These are phyloP conservation scores for Calliphora vicina DNA, from an alignment of 1,140 invertebrate genomes.

Conservation along the genomic window DNA sequence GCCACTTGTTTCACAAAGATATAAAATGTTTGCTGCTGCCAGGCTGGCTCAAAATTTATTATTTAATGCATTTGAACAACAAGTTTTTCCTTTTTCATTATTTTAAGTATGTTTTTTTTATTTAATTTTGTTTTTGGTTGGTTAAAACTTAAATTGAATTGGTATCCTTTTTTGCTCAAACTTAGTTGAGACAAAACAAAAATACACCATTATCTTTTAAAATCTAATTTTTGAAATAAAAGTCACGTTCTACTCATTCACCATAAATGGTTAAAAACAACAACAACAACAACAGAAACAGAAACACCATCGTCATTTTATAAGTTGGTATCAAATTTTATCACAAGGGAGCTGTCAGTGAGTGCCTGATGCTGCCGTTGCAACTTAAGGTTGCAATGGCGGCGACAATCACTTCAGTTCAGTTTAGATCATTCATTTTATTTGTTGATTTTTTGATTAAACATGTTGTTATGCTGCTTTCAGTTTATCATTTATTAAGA, in stretches of 20 bases:
- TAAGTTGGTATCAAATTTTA: not conserved
- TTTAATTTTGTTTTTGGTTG: not conserved
- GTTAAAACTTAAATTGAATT: not conserved
- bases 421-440: not conserved
- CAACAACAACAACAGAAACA: not conserved
- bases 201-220: constrained; percentile 8
- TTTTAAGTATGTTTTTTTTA: not conserved
- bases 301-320: not conserved
- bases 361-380: not conserved
- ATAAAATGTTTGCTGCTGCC: not conserved
- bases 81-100: constrained; percentile 24
- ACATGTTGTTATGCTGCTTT: not conserved
- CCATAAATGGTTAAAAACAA: constrained; percentile 15
- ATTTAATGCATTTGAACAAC: constrained; percentile 29
- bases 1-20: constrained; percentile 26
- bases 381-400: not conserved
- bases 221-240: constrained; percentile 33
- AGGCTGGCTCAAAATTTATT: constrained; percentile 16
- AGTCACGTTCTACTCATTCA: constrained; percentile 24
- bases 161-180: not conserved
- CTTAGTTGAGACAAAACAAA: not conserved
- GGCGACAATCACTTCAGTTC: not conserved
- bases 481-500: not conserved
- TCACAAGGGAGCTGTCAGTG: not conserved
- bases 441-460: constrained; percentile 2